Evolutionary conservation across 2,113 vertebrate species (phyloP), one percentile per base, ranked within the genome.

Genomic region (Turdus rufiventris): DNA sequence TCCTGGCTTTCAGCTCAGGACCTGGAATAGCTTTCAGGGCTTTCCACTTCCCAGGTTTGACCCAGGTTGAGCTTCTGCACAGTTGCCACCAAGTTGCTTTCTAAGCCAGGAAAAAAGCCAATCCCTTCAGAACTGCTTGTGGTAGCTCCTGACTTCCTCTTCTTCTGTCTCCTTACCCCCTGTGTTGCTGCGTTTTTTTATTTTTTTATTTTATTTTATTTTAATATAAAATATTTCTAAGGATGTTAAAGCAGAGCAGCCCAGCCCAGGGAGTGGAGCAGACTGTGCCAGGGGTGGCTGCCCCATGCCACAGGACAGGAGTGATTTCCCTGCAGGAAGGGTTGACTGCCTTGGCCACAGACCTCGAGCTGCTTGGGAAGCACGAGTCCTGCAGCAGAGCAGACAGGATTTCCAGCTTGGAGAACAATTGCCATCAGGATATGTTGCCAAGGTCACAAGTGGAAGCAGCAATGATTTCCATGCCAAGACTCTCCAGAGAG

Each of bases 401-500:
- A 2, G 67, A 91, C 91, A 96, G 96, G 88, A 96, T 96, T 95
- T 92, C 96, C 96, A 96, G 60, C 76, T 8, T 4, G 2, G 75
- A 92, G 88, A 94, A 93, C 92, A 96, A 94, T 83, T 62, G 56
- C 79, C 79, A 90, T 33, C 92, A 96, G 91, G 91, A 95, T 92
- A 75, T 88, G 91, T 19, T 1, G 0, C 58, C 80, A 80, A 85
- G 91, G 47, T 80, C 92, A 85, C 21, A 14, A 85, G 75, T 88
- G 88, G 75, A 92, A 94, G 93, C 70, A 66, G 88, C 75, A 0
- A 1, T 4, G 33, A 38, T 70, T 77, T 91, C 92, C 43, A 29
- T 2, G 63, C 63, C 72, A 54, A 72, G 74, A 8, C 25, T 82
- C 82, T 66, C 40, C 18, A 34, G 79, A 70, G 79, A 83, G 38